Evolutionary conservation across 2,113 vertebrate species (phyloP).

Genomic region (Anthoscopus minutus): DNA sequence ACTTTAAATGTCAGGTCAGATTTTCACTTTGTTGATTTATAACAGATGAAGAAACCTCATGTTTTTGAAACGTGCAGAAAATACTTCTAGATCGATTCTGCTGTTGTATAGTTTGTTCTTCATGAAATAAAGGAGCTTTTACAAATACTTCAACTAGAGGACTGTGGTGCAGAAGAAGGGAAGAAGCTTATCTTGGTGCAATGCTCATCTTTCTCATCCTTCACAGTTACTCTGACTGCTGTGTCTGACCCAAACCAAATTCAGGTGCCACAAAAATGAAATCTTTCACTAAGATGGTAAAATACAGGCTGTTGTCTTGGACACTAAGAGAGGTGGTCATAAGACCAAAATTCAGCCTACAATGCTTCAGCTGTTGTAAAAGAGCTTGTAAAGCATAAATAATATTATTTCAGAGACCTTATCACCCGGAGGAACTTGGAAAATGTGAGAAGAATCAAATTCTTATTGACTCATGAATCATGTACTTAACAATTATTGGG

Average conservation of each 20-base stretch:
- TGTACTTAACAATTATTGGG: background rate
- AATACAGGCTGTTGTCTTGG: background rate
- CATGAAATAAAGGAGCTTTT: background rate
- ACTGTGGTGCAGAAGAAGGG: background rate
- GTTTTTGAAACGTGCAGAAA: background rate
- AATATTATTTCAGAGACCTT: background rate
- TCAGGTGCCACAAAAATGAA: background rate
- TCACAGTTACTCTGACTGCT: background rate
- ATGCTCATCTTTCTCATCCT: background rate
- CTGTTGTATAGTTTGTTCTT: background rate
- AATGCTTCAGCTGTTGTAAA: background rate
- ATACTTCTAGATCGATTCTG: background rate
- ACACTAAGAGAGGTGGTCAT: background rate
- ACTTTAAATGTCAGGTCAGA: background rate
- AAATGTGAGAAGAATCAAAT: background rate
- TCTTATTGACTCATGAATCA: background rate
- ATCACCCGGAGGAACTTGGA: background rate
- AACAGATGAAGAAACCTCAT: background rate
- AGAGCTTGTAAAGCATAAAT: background rate
- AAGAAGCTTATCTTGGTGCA: background rate
- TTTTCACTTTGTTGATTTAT: background rate
- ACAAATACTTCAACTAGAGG: background rate
- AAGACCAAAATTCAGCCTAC: background rate
- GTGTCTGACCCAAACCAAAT: background rate
- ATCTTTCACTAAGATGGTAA: background rate